Conservation (phyloP, 2,797 vertebrate genomes). For the Stomatorhinus walkeri region DNA sequence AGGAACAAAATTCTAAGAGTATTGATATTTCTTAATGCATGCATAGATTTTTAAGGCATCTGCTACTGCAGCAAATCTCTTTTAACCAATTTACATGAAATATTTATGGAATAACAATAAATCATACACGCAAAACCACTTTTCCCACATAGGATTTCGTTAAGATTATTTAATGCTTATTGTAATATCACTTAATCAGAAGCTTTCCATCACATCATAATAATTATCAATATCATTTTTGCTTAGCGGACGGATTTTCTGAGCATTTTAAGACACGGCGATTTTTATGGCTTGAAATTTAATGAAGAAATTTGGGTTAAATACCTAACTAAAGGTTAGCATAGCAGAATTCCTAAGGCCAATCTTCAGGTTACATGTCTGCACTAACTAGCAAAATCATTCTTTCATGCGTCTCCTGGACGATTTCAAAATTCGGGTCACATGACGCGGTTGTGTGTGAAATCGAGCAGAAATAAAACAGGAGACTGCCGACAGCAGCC, state of each 20-base stretch:
- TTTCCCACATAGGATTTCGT: neutral
- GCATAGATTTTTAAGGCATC: neutral
- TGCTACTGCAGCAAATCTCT: neutral
- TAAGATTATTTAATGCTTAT: conserved; percentile 2
- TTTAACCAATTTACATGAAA: neutral
- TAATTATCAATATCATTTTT: neutral
- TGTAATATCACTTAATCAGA: conserved; percentile 7
- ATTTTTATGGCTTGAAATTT: neutral
- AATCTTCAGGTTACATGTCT: neutral
- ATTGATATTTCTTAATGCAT: neutral
- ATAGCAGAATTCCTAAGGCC: neutral
- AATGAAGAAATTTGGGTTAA: neutral
- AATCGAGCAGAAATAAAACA: neutral
- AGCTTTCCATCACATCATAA: neutral
- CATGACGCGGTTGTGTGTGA: neutral
- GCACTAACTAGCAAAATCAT: neutral
- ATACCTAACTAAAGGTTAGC: neutral
- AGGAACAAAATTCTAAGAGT: neutral
- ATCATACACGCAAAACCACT: neutral
- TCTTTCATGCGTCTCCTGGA: neutral
- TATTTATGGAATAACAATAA: neutral
- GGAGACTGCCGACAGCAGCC: neutral
- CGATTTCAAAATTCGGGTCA: neutral
- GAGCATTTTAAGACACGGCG: neutral
- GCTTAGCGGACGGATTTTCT: neutral